These are phyloP conservation scores for Hyperoodon ampullatus DNA, from an alignment of 2,113 vertebrate species.

Conservation along the genomic window DNA sequence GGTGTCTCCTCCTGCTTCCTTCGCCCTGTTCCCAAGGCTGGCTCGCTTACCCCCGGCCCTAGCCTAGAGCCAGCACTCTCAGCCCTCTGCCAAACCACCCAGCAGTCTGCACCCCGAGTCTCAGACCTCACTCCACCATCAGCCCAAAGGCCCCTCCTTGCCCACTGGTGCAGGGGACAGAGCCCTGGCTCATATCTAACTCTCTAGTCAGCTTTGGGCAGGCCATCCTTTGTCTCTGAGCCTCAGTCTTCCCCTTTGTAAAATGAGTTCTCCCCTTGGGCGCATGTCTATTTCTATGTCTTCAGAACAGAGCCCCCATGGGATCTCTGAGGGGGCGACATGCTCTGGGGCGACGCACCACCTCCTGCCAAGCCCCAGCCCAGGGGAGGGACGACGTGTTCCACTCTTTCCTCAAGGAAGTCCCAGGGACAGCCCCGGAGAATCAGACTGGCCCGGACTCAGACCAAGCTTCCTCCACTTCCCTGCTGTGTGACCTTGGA, in stretches of 20 bases:
- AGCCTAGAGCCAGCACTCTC: too few relatives aligned
- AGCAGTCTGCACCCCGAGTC: not conserved
- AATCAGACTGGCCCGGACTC: not conserved
- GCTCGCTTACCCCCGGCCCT: not conserved
- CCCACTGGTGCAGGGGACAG: not conserved
- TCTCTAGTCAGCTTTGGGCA: not conserved
- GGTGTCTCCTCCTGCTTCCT: not conserved
- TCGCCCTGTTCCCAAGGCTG: not conserved
- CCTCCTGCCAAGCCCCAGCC: slow-evolving; percentile 53
- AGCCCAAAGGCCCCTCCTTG: not conserved
- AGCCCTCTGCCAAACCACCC: not conserved
- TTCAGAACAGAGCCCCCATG: slow-evolving; percentile 43
- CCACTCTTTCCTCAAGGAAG: slow-evolving; percentile 41
- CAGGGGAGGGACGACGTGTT: not conserved
- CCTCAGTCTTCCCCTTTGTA: not conserved
- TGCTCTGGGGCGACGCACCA: slow-evolving; percentile 17
- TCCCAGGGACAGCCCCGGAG: not conserved
- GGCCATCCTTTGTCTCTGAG: not conserved
- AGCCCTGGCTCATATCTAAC: not conserved
- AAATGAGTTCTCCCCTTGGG: not conserved
- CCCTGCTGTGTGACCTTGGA: slow-evolving; percentile 64
- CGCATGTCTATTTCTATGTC: not conserved
- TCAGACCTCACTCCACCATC: too few relatives aligned
- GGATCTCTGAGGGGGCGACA: slow-evolving; percentile 36
- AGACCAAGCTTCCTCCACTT: not conserved